Evolutionary conservation across 2,797 vertebrate genomes (phyloP).

Genomic region (Mionectes olivaceus): DNA sequence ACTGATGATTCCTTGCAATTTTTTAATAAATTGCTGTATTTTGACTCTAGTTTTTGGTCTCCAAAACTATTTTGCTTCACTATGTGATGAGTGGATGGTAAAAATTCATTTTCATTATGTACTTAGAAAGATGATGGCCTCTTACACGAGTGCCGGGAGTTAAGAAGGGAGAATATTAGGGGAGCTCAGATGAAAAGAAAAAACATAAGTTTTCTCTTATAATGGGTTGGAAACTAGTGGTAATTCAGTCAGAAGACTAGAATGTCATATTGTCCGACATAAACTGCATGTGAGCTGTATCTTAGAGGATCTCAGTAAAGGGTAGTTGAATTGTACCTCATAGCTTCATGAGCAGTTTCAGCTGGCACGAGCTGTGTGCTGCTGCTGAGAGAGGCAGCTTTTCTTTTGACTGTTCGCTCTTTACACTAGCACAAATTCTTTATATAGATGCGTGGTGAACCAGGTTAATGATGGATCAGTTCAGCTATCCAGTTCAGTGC

Average conservation of each 20-base stretch:
- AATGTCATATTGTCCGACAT: neutral
- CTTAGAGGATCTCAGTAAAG: neutral
- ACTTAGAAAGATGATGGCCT: neutral
- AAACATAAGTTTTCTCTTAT: neutral
- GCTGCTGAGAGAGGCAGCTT: neutral
- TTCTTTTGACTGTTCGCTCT: neutral
- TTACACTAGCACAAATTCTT: constrained; percentile 28
- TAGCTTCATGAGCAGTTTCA: neutral
- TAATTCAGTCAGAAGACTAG: neutral
- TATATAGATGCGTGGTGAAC: constrained; percentile 20
- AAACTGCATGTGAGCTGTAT: neutral
- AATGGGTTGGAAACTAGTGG: neutral
- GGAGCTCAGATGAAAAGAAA: neutral
- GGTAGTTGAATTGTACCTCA: neutral
- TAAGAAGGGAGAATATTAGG: neutral
- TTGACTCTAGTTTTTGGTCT: neutral
- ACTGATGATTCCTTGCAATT: neutral
- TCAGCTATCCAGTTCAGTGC: neutral
- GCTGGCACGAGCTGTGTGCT: neutral
- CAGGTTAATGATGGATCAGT: constrained; percentile 63
- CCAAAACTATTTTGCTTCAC: neutral
- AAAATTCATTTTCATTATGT: neutral
- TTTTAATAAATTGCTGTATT: neutral
- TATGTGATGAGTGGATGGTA: neutral
- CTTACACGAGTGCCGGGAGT: neutral